Base-by-base conservation (phyloP, 2,888 invertebrate genomes). In the Pyrochroa serraticornis region DNA sequence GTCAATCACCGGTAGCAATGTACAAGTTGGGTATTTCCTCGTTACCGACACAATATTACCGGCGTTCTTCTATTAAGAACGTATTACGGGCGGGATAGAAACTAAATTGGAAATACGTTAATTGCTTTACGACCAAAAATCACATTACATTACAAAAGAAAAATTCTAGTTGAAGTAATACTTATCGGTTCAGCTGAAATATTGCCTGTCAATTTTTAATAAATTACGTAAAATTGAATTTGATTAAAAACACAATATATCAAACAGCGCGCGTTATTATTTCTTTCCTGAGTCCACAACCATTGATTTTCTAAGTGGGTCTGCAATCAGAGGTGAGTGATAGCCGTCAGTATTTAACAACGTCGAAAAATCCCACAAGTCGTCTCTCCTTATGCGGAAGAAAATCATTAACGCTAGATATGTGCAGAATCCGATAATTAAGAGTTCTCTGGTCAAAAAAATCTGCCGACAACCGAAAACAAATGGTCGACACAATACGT, bases 301-400 rank as follows among this genome's bases (percentile, higher is more conserved):
- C 22, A 22, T 22, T 22, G 22, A 22, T 5, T 22, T 22, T 22
- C 22, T 22, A 22, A 22, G 22, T 22, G 22, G 22, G 22, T 22
- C 2, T 22, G 22, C 22, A 22, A 22, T 22, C 22, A 44, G 33
- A n/a, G 13, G 13, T 39, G 49, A 39, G 7, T 22, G 47, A 43
- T 32, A n/a, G 32, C 32, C 31, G 32, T 12, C 32, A 32, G 7
- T 32, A 12, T 35, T 34, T 35, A 38, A 47, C 32, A n/a, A 13
- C 22, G 22, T 22, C 22, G 43, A 51, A 51, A 47, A 44, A 52
- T 52, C 44, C 42, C 30, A 35, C 43, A 7, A 37, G 10, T 45
- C 45, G 52, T 52, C 44, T 52, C 35, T 44, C 52, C 52, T 52
- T 52, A 35, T 52, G 52, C 44, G 44, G 49, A 49, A 8, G 33